phyloP scores from a whole-genome alignment of 2,888 invertebrate genomes.

The Suillia variegata region DNA sequence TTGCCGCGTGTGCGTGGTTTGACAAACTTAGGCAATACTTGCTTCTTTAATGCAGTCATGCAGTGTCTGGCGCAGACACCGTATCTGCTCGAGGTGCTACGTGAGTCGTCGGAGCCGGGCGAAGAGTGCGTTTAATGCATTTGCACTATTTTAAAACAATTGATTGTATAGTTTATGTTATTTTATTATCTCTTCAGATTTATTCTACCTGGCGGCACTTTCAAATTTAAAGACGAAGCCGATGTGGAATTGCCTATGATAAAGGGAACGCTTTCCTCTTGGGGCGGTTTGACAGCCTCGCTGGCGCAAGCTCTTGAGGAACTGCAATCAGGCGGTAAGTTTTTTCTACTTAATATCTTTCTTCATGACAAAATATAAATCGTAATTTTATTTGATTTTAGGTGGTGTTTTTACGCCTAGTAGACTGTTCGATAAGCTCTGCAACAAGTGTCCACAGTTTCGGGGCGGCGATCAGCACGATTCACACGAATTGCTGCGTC shows the following conservation, averaged over 20 bases:
- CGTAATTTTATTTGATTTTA: constrained; percentile 32
- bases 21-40: constrained; percentile 92
- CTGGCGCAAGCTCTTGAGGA: constrained; percentile 74
- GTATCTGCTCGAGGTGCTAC: constrained; percentile 72
- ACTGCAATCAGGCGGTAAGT: constrained; percentile 65
- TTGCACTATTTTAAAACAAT: neutral
- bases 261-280: constrained; percentile 70
- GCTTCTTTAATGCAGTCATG: constrained; percentile 96
- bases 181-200: constrained; percentile 61
- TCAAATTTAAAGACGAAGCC: constrained; percentile 63
- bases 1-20: constrained; percentile 76
- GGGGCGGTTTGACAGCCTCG: constrained; percentile 71
- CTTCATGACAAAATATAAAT: too few relatives aligned
- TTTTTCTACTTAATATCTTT: neutral
- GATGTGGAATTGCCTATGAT: constrained; percentile 69
- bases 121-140: constrained; percentile 62
- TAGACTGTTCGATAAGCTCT: constrained; percentile 69
- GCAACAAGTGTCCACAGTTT: constrained; percentile 79
- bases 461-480: constrained; percentile 96
- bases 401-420: constrained; percentile 72
- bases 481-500: constrained; percentile 90
- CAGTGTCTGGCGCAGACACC: constrained; percentile 91
- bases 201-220: constrained; percentile 73
- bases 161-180: neutral
- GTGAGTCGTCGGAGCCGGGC: constrained; percentile 72